Percentiles rank a stretch among this genome's conserved stretches.
phyloP scores from a whole-genome alignment of 2,888 invertebrate species.

The Polydrusus tereticollis region DNA sequence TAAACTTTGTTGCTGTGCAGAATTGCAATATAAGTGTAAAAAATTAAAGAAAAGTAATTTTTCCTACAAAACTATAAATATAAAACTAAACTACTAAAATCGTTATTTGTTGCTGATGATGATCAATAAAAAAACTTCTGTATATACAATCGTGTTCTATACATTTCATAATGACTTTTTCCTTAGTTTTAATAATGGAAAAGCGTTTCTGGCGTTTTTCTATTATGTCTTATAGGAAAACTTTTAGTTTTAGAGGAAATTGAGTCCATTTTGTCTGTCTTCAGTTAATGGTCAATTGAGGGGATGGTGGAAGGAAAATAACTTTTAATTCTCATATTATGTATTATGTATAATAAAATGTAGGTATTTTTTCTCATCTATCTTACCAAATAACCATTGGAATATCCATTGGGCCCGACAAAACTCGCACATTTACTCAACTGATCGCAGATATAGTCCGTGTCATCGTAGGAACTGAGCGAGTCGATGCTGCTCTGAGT shows the following conservation, averaged over 20 bases:
- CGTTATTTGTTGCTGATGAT: conserved; percentile 30
- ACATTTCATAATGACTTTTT: not conserved
- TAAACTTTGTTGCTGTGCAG: too few relatives aligned
- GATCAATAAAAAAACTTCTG: not conserved
- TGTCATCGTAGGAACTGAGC: conserved; percentile 66
- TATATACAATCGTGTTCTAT: not conserved
- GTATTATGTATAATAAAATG: too few relatives aligned
- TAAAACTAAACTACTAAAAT: not conserved
- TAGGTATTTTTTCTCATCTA: too few relatives aligned
- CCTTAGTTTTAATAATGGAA: conserved; percentile 10
- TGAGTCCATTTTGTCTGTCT: not conserved
- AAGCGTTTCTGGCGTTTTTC: conserved; percentile 7
- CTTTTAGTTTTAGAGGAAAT: conserved; percentile 1
- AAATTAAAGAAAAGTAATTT: not conserved
- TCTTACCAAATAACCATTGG: conserved; percentile 59
- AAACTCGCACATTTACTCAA: conserved; percentile 61
- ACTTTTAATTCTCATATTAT: not conserved
- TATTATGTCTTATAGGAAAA: not conserved
- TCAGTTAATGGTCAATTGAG: not conserved
- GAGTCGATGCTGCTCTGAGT: conserved; percentile 66
- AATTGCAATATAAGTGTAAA: too few relatives aligned
- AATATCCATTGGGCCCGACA: conserved; percentile 49
- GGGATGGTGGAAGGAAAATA: not conserved
- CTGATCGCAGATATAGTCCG: conserved; percentile 64
- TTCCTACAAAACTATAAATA: too few relatives aligned